A percentile compares a stretch with the other conserved stretches of the same genome.
These are phyloP conservation scores for Hydropotes inermis DNA, from an alignment of 2,113 vertebrate genomes.

Conservation along the genomic window DNA sequence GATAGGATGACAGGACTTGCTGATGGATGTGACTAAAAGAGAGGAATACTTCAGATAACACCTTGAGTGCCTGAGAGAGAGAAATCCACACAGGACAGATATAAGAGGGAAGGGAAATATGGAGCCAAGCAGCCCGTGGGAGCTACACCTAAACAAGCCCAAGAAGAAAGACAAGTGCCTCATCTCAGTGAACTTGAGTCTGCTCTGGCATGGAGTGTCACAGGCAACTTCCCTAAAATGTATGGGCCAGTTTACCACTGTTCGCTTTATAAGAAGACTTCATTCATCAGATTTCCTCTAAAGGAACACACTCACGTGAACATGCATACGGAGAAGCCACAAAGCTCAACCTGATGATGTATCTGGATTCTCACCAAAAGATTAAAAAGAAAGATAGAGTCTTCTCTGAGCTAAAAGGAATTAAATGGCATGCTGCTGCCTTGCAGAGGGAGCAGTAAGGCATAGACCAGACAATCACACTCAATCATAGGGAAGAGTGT, in stretches of 20 bases:
- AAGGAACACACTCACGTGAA: neutral
- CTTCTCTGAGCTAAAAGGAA: neutral
- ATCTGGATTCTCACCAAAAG: neutral
- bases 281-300: neutral
- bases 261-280: neutral
- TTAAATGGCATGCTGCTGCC: neutral
- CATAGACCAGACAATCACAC: neutral
- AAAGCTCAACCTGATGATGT: neutral
- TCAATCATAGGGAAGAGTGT: neutral
- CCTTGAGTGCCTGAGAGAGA: neutral
- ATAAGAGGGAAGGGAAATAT: no score
- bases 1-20: neutral
- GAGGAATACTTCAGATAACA: neutral
- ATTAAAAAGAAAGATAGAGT: neutral
- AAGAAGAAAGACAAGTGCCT: neutral
- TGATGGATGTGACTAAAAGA: neutral
- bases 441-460: neutral
- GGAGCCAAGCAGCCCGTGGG: neutral
- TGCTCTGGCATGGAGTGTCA: neutral
- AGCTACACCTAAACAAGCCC: neutral
- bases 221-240: neutral
- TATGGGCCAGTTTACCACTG: neutral
- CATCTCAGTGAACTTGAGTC: neutral
- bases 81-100: neutral
- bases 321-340: neutral